Percentiles rank a stretch among this genome's conserved stretches.
These are phyloP conservation scores for Hydractinia echinata DNA, from an alignment of 30 jellyfish, hydroid and myxozoan species.

Conservation along the genomic window DNA sequence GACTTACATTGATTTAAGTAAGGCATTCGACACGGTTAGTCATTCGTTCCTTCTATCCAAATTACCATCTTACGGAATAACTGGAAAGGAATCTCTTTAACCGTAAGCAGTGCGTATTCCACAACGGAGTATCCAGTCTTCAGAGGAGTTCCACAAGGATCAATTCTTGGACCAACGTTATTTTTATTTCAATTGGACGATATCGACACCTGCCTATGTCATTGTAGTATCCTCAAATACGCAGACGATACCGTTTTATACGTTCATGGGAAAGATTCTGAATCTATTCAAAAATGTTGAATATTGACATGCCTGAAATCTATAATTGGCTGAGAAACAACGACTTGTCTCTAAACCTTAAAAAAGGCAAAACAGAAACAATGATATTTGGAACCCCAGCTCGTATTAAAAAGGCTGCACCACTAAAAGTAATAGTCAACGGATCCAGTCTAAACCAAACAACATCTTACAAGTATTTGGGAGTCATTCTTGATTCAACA, in stretches of 20 bases:
- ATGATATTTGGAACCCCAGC: background rate
- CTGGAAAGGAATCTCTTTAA: background rate
- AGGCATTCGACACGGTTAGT: no score
- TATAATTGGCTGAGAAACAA: background rate
- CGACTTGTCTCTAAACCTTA: background rate
- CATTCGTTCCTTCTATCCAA: no score
- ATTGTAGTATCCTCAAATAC: background rate
- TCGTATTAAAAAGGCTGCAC: background rate
- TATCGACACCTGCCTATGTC: background rate
- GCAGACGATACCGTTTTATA: constrained; percentile 1
- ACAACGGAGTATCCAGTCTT: background rate
- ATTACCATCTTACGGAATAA: no score
- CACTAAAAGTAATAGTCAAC: background rate
- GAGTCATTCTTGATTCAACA: background rate
- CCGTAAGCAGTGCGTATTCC: background rate
- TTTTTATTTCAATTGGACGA: background rate
- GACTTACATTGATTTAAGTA: no score
- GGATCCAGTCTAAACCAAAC: no score
- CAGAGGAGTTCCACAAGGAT: constrained; percentile 16
- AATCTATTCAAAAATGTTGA: background rate
- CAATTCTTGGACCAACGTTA: constrained; percentile 4
- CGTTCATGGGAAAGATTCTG: background rate
- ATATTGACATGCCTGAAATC: background rate
- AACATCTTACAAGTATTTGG: background rate
- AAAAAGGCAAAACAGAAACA: no score